Conservation (phyloP, 2,888 invertebrate species). For the Strigamia maritima region DNA sequence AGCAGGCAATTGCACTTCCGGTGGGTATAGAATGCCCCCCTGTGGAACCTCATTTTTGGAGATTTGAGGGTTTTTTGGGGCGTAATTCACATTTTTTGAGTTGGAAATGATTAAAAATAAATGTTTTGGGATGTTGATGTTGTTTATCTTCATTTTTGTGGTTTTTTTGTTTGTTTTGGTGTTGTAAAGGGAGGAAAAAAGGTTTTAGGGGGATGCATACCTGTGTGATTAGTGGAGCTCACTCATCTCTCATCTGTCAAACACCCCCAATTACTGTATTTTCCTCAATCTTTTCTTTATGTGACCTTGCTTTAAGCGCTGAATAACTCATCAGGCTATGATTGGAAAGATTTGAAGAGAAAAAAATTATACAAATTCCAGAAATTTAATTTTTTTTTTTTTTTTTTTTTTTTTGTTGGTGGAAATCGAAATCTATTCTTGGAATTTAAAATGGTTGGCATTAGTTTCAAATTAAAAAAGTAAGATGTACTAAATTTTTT, state of each 20-base stretch:
- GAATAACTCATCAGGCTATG: not conserved
- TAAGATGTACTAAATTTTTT: too few relatives aligned
- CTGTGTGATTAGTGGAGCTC: not conserved
- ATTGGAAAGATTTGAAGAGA: not conserved
- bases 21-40: not conserved
- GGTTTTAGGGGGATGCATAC: not conserved
- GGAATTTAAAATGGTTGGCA: too few relatives aligned
- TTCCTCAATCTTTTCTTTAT: not conserved
- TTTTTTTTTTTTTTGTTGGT: too few relatives aligned
- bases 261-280: not conserved
- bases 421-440: too few relatives aligned
- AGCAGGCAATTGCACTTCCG: slow-evolving; percentile 3
- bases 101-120: too few relatives aligned
- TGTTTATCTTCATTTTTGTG: not conserved
- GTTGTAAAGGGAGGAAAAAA: not conserved
- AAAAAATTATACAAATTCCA: too few relatives aligned
- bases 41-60: not conserved
- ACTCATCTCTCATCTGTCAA: slow-evolving; percentile 1
- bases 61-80: too few relatives aligned
- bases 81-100: not conserved
- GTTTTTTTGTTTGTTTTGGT: not conserved
- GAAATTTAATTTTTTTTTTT: too few relatives aligned
- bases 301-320: not conserved
- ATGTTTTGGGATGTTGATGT: too few relatives aligned
- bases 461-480: too few relatives aligned